Conservation (phyloP, 2,797 vertebrate genomes). For the Propithecus deckenii region DNA sequence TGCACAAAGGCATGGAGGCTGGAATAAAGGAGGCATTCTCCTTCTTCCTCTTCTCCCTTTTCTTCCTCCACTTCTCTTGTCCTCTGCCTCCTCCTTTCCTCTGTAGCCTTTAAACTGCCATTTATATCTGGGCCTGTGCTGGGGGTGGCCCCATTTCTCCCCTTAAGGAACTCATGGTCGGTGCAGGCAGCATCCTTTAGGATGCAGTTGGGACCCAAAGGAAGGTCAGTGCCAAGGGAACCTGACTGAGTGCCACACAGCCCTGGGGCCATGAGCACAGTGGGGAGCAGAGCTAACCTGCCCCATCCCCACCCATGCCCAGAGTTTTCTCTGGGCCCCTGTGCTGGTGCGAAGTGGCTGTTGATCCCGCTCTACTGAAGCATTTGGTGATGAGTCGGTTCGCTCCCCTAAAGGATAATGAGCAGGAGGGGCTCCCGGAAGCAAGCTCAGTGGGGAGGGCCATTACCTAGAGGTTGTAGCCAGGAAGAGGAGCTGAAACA, state of each 20-base stretch:
- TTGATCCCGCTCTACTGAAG: neutral
- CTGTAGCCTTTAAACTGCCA: neutral
- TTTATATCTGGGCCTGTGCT: neutral
- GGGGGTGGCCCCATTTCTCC: neutral
- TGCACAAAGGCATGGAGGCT: neutral
- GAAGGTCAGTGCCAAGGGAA: neutral
- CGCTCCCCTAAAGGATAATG: neutral
- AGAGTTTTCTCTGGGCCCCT: neutral
- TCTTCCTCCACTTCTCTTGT: neutral
- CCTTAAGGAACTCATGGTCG: neutral
- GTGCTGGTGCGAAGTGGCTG: neutral
- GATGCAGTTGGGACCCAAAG: neutral
- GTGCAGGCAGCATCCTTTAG: neutral
- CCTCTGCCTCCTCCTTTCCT: neutral
- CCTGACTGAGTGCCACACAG: neutral
- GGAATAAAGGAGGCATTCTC: neutral
- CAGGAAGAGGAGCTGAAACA: neutral
- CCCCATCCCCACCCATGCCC: neutral
- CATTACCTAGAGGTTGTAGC: neutral
- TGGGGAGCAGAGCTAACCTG: neutral
- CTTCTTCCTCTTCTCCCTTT: neutral
- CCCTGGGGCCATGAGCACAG: fast-evolving
- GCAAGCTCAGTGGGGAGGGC: neutral
- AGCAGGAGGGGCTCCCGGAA: neutral
- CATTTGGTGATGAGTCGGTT: neutral